Base-by-base conservation (phyloP, 2,113 vertebrate genomes). In the Noturus placidus region DNA sequence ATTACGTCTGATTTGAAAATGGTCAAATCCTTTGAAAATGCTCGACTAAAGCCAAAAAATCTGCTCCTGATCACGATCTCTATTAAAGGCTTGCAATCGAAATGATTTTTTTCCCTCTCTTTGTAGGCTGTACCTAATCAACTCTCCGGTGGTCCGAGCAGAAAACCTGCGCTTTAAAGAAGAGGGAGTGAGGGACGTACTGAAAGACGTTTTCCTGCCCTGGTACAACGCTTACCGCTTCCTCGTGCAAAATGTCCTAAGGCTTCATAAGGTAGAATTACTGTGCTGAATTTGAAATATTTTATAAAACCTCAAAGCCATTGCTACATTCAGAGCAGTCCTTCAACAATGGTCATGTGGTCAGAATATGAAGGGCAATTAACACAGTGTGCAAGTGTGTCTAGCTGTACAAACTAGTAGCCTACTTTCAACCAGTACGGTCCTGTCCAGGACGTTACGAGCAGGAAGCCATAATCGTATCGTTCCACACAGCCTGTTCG, bases 171-270 rank as follows among this genome's bases (percentile, higher is more conserved):
- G 98, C 78, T 99, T 99, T 92, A 99, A 99, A 91, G 98, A 99
- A 91, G 98, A 99, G 0, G 98, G 98, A 0, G 98, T 99, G 19
- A 95, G 97, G 35, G 98, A 99, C 1, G 93, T 99, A 83, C 92
- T 99, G 86, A 99, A 99, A 92, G 98, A 99, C 30, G 98, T 99
- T n/a, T 97, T 99, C 91, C 92, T 99, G 89, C 98, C 98, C 0
- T 99, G 98, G 98, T 99, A 99, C 91, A 99, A 99, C 0, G 98
- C 98, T 0, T 99, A 99, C 86, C 98, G 98, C 92, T 99, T 99
- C 91, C 95, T 99, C 82, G 94, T 98, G 88, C 98, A 99, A 94
- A 99, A 99, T 0, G 91, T 99, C 4, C 95, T 97, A 72, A 93
- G 97, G 88, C 94, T 99, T 46, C 95, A 98, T 59, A 98, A 98